A percentile compares a stretch with the other conserved stretches of the same genome.
Conservation (phyloP, 2,888 invertebrate species). For the Bruchidius siliquastri region DNA sequence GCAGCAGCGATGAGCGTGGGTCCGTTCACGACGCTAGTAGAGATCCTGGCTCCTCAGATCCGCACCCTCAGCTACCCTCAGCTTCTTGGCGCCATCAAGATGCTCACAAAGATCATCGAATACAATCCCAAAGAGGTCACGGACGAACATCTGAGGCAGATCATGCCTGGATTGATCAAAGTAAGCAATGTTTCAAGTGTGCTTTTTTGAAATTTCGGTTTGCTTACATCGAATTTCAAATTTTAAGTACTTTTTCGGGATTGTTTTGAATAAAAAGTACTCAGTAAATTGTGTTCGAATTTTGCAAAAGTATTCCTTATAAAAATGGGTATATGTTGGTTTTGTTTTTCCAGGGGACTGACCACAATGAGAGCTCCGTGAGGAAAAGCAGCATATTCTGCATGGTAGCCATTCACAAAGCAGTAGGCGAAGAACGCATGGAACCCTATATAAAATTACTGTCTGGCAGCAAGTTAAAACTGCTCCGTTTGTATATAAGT, state of each 20-base stretch:
- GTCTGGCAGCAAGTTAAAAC: slow-evolving; percentile 84
- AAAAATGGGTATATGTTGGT: too few species aligned
- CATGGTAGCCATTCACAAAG: slow-evolving; percentile 89
- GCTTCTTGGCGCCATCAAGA: slow-evolving; percentile 88
- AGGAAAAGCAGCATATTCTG: slow-evolving; percentile 96
- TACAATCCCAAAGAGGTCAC: slow-evolving; percentile 67
- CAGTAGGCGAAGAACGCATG: slow-evolving; percentile 81
- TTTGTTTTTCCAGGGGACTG: slow-evolving; percentile 69
- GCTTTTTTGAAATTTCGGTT: not conserved
- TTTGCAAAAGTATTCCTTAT: too few species aligned
- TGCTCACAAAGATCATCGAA: slow-evolving; percentile 80
- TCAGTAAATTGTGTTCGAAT: too few species aligned
- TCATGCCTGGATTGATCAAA: slow-evolving; percentile 86
- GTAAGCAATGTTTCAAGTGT: slow-evolving; percentile 47
- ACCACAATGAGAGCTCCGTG: slow-evolving; percentile 86
- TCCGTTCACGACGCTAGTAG: slow-evolving; percentile 73
- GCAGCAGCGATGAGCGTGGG: slow-evolving; percentile 71
- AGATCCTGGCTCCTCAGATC: slow-evolving; percentile 71
- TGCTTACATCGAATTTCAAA: too few species aligned
- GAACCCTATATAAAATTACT: slow-evolving; percentile 75
- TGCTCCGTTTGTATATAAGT: slow-evolving; percentile 75
- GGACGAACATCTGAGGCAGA: slow-evolving; percentile 68
- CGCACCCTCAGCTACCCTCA: slow-evolving; percentile 82
- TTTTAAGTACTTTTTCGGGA: too few species aligned
- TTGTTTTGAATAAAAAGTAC: too few species aligned